Percentiles rank a stretch among this genome's conserved stretches.
phyloP scores from a whole-genome alignment of 1,140 invertebrate genomes.

The Bombus cullumanus region DNA sequence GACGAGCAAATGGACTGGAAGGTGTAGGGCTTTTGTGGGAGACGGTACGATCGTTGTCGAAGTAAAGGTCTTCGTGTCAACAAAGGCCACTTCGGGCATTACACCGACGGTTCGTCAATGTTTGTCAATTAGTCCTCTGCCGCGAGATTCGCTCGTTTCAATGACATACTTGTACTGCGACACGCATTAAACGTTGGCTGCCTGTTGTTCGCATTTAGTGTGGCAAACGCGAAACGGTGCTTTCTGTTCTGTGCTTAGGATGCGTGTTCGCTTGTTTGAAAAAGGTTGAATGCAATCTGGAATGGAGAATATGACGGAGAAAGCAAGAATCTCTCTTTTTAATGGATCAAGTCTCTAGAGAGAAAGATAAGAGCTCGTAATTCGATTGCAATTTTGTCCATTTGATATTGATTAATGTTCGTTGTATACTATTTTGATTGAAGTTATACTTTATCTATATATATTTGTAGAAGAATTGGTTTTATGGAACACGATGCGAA shows the following conservation, averaged over 20 bases:
- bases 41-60: conserved; percentile 50
- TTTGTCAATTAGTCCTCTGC: conserved; percentile 74
- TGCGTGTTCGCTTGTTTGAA: neutral
- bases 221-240: neutral
- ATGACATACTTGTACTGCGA: conserved; percentile 49
- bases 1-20: conserved; percentile 73
- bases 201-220: neutral
- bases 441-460: no score
- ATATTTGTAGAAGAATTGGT: no score
- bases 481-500: no score
- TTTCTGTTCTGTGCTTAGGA: neutral
- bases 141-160: conserved; percentile 57
- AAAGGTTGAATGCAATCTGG: no score
- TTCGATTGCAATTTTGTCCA: no score
- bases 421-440: no score
- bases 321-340: no score
- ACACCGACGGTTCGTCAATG: conserved; percentile 71
- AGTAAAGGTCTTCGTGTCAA: conserved; percentile 71
- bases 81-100: conserved; percentile 70
- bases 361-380: no score
- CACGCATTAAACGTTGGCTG: conserved; percentile 10
- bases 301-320: no score
- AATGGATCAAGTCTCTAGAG: no score
- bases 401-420: no score
- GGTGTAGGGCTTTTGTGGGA: conserved; percentile 63